phyloP scores from a whole-genome alignment of 2,113 vertebrate genomes.

The Aythya baeri region DNA sequence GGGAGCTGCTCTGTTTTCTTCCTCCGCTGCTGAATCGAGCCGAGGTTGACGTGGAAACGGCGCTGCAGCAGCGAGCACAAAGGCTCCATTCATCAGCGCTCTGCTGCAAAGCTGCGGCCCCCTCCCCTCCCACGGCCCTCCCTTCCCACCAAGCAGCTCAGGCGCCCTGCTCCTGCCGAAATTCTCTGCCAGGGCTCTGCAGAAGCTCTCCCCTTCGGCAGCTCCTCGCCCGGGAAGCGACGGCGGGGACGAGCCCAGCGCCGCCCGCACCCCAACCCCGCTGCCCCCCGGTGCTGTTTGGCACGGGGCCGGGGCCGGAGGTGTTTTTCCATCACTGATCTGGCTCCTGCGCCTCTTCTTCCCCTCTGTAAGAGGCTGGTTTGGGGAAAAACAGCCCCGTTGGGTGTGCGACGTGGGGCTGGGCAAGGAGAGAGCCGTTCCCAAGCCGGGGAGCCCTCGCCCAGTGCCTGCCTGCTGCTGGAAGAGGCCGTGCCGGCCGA shows the following conservation, averaged over 20 bases:
- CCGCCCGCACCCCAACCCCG: background rate
- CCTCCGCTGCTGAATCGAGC: background rate
- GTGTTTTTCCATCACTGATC: fast-evolving
- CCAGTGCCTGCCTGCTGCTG: background rate
- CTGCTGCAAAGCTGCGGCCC: constrained; percentile 24
- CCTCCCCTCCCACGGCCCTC: constrained; percentile 17
- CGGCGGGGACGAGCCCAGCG: background rate
- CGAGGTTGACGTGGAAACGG: constrained; percentile 38
- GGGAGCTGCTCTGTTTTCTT: background rate
- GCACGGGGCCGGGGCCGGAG: background rate
- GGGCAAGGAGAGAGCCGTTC: background rate
- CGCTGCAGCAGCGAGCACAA: constrained; percentile 62
- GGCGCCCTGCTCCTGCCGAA: background rate
- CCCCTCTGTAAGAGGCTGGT: background rate
- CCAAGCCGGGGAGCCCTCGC: background rate
- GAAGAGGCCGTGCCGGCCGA: background rate
- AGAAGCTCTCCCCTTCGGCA: background rate
- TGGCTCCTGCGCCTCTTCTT: background rate
- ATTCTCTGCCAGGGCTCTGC: background rate
- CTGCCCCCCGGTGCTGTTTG: background rate
- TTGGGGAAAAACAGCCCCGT: background rate
- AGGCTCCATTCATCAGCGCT: constrained; percentile 53
- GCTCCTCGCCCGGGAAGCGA: too few relatives aligned
- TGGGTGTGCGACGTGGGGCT: background rate
- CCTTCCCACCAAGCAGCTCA: background rate